phyloP scores from a whole-genome alignment of 2,888 invertebrate genomes.

The Sacculina carcini region DNA sequence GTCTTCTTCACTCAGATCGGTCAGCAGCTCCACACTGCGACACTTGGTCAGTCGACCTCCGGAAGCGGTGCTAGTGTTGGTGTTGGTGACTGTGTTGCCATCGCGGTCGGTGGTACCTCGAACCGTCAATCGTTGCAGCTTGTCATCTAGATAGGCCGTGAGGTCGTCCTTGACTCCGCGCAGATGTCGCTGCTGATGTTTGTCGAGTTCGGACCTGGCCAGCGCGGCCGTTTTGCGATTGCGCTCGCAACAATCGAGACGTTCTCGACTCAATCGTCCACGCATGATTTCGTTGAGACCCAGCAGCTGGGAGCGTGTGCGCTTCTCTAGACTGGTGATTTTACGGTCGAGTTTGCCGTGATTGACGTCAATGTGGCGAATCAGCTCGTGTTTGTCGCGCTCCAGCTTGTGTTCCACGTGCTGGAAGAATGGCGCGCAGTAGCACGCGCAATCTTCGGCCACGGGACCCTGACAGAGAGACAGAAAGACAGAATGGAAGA shows the following conservation, averaged over 20 bases:
- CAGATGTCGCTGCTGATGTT: neutral
- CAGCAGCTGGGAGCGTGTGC: slow-evolving; percentile 41
- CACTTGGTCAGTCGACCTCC: neutral
- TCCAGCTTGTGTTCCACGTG: slow-evolving; percentile 55
- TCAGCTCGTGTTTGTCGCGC: slow-evolving; percentile 47
- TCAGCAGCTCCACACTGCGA: neutral
- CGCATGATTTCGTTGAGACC: slow-evolving; percentile 27
- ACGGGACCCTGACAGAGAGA: slow-evolving; percentile 41
- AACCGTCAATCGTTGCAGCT: slow-evolving; percentile 9
- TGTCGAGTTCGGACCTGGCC: neutral
- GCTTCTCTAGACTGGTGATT: slow-evolving; percentile 47
- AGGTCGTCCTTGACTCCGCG: slow-evolving; percentile 1
- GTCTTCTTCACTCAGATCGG: neutral
- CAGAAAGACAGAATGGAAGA: too few species aligned
- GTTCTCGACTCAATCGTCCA: slow-evolving; percentile 18
- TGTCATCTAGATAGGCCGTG: neutral
- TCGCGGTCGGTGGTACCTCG: neutral
- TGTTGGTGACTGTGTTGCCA: too few species aligned
- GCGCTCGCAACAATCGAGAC: neutral
- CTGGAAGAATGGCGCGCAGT: slow-evolving; percentile 70
- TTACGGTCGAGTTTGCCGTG: slow-evolving; percentile 52
- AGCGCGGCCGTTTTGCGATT: neutral
- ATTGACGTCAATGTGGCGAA: slow-evolving; percentile 47
- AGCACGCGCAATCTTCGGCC: slow-evolving; percentile 75
- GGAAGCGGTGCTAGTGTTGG: too few species aligned